Base-by-base conservation (phyloP, 2,888 invertebrate genomes). In the Lochmaea crataegi region DNA sequence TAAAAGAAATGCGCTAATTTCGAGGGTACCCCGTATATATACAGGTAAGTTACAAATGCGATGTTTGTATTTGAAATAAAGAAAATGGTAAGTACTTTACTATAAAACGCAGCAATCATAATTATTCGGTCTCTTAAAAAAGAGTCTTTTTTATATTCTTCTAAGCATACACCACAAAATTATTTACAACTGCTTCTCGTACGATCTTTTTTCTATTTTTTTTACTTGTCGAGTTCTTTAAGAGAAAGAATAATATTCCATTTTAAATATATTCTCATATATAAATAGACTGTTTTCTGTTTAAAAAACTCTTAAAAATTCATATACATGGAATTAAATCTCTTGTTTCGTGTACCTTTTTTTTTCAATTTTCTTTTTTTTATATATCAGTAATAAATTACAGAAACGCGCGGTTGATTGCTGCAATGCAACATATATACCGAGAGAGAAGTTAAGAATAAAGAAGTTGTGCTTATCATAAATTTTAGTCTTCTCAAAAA, bases 401-500 rank as follows among this genome's bases (percentile, higher is more conserved):
- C 61, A 63, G 61, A 63, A 10, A 63, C 61, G 26, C 10, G 5
- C 7, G 18, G 38, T 38, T 9, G 32, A 38, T 60, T 60, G 60
- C 60, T 14, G 16, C 5, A 60, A 60, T 60, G 16, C 38, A 38
- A 60, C 16, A 38, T 38, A 38, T 38, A 38, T 38, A 38, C 32
- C 32, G 32, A 38, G 32, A 38, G 32, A 60, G 32, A 80, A 77
- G 78, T 74, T 80, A 78, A 80, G 79, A 80, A 79, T 79, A 75
- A 75, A 80, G 79, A 78, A 78, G 75, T 81, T 81, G 81, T 81
- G 81, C 81, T 79, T 76, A 76, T 60, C 67, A 60, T 70, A 38
- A 63, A 57, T 67, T 70, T 60, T 72, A 32, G 26, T 65, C 68
- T 65, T 58, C 58, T 72, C 66, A 42, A 65, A 65, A 58, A 57